Conservation (phyloP, 2,888 invertebrate genomes). For the Acleris literana region DNA sequence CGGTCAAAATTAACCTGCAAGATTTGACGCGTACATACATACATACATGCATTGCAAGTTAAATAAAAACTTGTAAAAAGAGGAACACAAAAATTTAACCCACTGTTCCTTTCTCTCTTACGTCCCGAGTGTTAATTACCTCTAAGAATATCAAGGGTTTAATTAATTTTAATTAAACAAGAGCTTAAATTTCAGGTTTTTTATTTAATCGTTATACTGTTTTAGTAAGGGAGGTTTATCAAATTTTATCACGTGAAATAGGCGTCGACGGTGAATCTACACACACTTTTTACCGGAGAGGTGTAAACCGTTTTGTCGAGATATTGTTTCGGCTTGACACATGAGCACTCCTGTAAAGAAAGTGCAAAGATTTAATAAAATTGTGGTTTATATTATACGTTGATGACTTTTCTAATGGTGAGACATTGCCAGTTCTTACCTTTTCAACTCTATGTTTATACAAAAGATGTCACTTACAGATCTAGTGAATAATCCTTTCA, state of each 20-base stretch:
- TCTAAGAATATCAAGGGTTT: constrained; percentile 42
- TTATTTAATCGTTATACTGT: constrained; percentile 9
- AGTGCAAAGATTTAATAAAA: too few species aligned
- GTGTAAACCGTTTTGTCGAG: constrained; percentile 11
- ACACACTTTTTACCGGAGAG: constrained; percentile 50
- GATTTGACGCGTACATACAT: too few species aligned
- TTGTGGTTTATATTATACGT: too few species aligned
- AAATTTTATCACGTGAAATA: constrained; percentile 53
- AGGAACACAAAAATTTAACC: background rate
- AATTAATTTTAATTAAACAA: constrained; percentile 47
- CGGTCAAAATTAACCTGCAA: too few species aligned
- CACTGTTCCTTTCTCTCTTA: constrained; percentile 5
- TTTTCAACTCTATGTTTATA: too few species aligned
- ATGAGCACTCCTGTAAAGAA: constrained; percentile 46
- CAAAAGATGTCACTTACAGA: too few species aligned
- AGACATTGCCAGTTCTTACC: too few species aligned
- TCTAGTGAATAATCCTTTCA: too few species aligned
- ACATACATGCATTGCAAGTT: too few species aligned
- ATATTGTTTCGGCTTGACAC: constrained; percentile 35
- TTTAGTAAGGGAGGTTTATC: too few species aligned
- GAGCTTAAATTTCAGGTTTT: constrained; percentile 17
- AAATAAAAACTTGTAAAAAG: background rate
- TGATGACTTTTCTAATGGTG: too few species aligned
- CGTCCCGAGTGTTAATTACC: constrained; percentile 39
- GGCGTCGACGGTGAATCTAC: constrained; percentile 68